phyloP scores from a whole-genome alignment of 1,140 invertebrate genomes.

The Ptiloglossa arizonensis region DNA sequence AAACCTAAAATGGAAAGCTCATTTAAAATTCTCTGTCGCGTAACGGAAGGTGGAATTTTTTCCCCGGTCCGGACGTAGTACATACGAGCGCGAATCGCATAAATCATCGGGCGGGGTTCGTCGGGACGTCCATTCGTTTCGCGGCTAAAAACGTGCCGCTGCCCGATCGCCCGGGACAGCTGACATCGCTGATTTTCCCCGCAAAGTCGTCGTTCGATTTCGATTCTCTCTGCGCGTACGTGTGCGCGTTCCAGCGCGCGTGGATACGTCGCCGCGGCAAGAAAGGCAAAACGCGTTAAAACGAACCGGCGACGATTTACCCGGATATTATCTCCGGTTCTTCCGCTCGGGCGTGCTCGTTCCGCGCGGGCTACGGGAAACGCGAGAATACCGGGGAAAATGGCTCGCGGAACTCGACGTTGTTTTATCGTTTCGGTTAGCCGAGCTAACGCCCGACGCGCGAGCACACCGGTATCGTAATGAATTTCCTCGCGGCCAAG shows the following conservation, averaged over 20 bases:
- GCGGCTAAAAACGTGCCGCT: neutral
- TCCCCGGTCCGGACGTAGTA: neutral
- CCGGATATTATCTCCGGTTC: slow-evolving; percentile 72
- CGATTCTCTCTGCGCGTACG: too few species aligned
- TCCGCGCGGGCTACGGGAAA: slow-evolving; percentile 27
- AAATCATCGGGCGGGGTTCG: slow-evolving; percentile 9
- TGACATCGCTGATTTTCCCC: slow-evolving; percentile 46
- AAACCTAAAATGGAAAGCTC: slow-evolving; percentile 15
- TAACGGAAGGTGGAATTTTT: slow-evolving; percentile 9
- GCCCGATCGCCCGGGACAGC: slow-evolving; percentile 25
- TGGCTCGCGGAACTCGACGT: neutral
- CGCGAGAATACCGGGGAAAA: slow-evolving; percentile 17
- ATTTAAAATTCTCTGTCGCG: slow-evolving; percentile 21
- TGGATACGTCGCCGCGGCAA: slow-evolving; percentile 21
- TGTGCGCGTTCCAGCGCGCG: neutral
- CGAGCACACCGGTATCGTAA: slow-evolving; percentile 10
- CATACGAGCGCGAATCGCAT: neutral
- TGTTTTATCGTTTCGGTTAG: slow-evolving; percentile 37
- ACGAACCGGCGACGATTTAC: slow-evolving; percentile 68
- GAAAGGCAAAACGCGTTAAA: slow-evolving; percentile 60
- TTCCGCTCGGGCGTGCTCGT: slow-evolving; percentile 65
- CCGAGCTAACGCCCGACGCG: slow-evolving; percentile 14
- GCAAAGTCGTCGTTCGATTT: slow-evolving; percentile 55
- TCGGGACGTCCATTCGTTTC: neutral
- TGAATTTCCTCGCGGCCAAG: slow-evolving; percentile 26